A percentile compares a stretch with the other conserved stretches of the same genome.
Conservation (phyloP, 2,113 vertebrate species). For the Lasiurus borealis region DNA sequence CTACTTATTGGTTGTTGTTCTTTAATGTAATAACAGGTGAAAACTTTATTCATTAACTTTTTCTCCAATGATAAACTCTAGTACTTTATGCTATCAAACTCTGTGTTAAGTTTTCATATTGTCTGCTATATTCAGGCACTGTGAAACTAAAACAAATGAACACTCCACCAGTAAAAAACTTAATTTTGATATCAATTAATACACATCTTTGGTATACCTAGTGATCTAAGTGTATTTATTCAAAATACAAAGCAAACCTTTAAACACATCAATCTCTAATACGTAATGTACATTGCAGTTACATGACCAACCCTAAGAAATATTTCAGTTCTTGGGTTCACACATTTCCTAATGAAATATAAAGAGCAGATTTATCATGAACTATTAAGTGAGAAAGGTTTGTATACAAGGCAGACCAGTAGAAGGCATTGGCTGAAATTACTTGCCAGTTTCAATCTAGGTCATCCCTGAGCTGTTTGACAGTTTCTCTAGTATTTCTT, state of each 20-base stretch:
- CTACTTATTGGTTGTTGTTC: background rate
- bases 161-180: background rate
- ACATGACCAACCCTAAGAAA: conserved; percentile 7
- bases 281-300: background rate
- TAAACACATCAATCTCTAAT: conserved; percentile 15
- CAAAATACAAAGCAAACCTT: conserved; percentile 52
- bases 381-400: background rate
- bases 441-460: background rate
- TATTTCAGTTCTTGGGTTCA: background rate
- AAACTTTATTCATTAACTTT: conserved; percentile 38
- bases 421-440: background rate
- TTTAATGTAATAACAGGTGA: background rate
- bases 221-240: background rate
- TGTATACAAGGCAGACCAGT: background rate
- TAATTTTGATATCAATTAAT: conserved; percentile 35
- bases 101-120: conserved; percentile 30
- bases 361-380: conserved; percentile 13
- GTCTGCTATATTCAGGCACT: conserved; percentile 23
- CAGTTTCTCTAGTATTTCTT: background rate
- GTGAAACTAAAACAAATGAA: conserved; percentile 40
- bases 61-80: conserved; percentile 57
- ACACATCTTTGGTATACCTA: background rate
- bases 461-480: background rate
- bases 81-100: conserved; percentile 30
- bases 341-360: background rate